A percentile compares a stretch with the other conserved stretches of the same genome.
These are phyloP conservation scores for Hydrolagus affinis DNA, from an alignment of 2,113 vertebrate species.

Conservation along the genomic window DNA sequence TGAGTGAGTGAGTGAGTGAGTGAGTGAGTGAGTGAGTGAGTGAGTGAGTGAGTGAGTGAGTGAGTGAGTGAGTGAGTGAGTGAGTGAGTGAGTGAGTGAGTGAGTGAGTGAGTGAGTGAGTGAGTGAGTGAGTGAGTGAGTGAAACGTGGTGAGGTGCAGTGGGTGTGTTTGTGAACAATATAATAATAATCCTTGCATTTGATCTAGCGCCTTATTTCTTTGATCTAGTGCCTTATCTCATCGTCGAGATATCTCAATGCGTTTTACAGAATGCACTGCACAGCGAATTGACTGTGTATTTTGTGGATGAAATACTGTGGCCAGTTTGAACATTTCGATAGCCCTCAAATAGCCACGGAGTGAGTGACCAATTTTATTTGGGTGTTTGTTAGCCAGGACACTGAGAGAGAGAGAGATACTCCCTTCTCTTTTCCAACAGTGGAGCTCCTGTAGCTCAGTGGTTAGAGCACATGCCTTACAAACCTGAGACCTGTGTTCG, in stretches of 20 bases:
- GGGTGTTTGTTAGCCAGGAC: background rate
- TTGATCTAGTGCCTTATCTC: background rate
- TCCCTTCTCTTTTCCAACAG: background rate
- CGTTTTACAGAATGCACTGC: background rate
- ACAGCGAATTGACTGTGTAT: no score
- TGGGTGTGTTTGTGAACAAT: background rate
- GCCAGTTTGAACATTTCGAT: background rate
- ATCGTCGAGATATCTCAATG: background rate
- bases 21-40: no score
- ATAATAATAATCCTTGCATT: background rate
- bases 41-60: no score
- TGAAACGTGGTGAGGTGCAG: no score
- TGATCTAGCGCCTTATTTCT: no score
- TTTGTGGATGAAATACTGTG: background rate
- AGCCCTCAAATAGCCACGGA: background rate
- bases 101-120: background rate
- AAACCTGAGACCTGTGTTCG: no score
- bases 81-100: background rate
- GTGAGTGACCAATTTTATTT: no score
- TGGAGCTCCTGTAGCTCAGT: no score
- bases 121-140: no score
- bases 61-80: background rate
- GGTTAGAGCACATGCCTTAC: no score
- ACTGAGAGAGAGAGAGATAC: background rate
- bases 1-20: no score